Evolutionary conservation across 2,797 vertebrate species (phyloP).

Genomic region (Capromys pilorides): DNA sequence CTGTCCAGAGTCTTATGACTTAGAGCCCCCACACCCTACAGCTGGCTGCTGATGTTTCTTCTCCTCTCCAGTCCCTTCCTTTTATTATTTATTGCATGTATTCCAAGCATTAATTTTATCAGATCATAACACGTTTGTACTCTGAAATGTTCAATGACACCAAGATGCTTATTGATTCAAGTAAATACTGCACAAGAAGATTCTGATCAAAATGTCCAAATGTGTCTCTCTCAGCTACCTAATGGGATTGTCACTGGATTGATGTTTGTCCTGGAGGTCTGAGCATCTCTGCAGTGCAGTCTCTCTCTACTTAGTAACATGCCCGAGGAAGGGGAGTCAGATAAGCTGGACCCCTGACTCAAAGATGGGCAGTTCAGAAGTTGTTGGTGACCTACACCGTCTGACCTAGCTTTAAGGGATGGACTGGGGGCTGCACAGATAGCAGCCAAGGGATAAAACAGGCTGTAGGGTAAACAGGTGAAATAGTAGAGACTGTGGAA

Average conservation of each 20-base stretch:
- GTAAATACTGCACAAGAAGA: not conserved
- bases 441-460: not conserved
- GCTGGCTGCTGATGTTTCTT: slow-evolving; percentile 1
- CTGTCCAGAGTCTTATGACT: not conserved
- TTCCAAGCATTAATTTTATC: slow-evolving; percentile 52
- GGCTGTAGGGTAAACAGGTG: not conserved
- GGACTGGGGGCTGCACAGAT: not conserved
- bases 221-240: not conserved
- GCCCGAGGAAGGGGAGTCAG: not conserved
- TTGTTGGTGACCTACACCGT: not conserved
- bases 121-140: not conserved
- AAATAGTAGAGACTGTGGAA: not conserved
- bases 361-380: not conserved
- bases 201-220: slow-evolving; percentile 15
- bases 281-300: not conserved
- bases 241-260: not conserved
- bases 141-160: slow-evolving; percentile 21
- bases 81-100: not conserved
- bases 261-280: not conserved
- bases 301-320: not conserved
- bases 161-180: not conserved
- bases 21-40: not conserved
- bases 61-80: not conserved
- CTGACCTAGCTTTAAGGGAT: not conserved
- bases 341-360: not conserved